Evolutionary conservation across 1,140 invertebrate species (phyloP), one percentile per base, ranked within the genome.

Genomic region (Spodoptera frugiperda): DNA sequence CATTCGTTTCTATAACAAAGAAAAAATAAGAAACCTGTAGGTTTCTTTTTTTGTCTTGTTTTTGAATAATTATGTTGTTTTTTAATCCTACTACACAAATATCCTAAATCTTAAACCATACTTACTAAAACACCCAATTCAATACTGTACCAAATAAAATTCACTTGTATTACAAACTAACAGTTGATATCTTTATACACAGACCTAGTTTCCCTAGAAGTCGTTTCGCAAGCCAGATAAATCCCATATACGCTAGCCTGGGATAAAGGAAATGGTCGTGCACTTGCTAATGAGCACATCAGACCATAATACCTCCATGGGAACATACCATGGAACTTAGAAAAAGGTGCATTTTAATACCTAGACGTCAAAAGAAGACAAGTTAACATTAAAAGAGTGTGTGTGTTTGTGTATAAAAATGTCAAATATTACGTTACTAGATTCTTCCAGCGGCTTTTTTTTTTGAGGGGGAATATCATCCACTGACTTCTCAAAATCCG

Each of bases 221-320:
- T 61, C 33, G 9, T 19, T 44, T 8, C 59, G 11, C 33, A 14
- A 61, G 6, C 19, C 19, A 61, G 59, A 61, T 44, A 61, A 61
- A 44, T 15, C 39, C 59, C 59, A 61, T 61, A 61, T 61, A 61
- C 30, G 59, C 17, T 17, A 33, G 59, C 33, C 19, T 61, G n/a
- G 59, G 15, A 44, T 61, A 61, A 61, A 44, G 59, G 59, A 44
- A 61, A 44, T 15, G 33, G 33, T 61, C 59, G 59, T 61, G 59
- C 59, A 44, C 33, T 61, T 61, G 59, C 59, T 61, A 61, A 61
- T 61, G 59, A 61, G 59, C 59, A 61, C 44, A 61, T 61, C 59
- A 61, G 59, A 61, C 59, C 59, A 61, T 44, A 61, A 61, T 10
- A 61, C 39, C 39, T 5, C 33, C 59, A 61, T 61, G 59, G 59